A percentile compares a stretch with the other conserved stretches of the same genome.
phyloP scores from a whole-genome alignment of 2,113 vertebrate species.

The Odocoileus hemionus region DNA sequence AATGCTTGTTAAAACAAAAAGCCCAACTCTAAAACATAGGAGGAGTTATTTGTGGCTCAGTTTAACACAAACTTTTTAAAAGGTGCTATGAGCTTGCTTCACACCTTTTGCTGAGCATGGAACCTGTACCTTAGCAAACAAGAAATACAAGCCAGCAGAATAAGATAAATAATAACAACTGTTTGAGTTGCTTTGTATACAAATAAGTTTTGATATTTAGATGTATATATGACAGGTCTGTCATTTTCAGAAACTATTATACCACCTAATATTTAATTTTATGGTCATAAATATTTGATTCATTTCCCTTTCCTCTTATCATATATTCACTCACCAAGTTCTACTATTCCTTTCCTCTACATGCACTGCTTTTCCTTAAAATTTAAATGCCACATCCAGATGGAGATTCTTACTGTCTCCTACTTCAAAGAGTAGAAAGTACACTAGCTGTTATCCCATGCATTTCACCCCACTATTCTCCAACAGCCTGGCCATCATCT shows the following conservation, averaged over 20 bases:
- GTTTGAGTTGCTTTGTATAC: not conserved
- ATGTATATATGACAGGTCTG: not conserved
- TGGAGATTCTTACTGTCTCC: not conserved
- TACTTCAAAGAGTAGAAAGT: not conserved
- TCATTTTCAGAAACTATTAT: not conserved
- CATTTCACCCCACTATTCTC: not conserved
- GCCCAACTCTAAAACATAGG: not conserved
- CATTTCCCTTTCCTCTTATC: not conserved
- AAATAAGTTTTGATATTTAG: not conserved
- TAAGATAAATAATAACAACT: not conserved
- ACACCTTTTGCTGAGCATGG: not conserved
- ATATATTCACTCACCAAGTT: not conserved
- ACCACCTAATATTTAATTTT: not conserved
- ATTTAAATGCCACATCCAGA: not conserved
- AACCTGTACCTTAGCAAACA: not conserved
- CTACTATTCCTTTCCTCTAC: not conserved
- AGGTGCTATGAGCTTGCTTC: not conserved
- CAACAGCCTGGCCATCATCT: not conserved
- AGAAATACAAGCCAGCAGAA: not conserved
- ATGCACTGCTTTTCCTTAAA: not conserved
- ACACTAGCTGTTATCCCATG: not conserved
- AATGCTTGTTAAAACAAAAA: constrained; percentile 33
- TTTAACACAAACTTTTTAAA: not conserved
- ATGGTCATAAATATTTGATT: not conserved
- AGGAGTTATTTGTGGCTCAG: not conserved